A percentile compares a stretch with the other conserved stretches of the same genome.
phyloP scores from a whole-genome alignment of 2,113 vertebrate species.

The Phalacrocorax aristotelis region DNA sequence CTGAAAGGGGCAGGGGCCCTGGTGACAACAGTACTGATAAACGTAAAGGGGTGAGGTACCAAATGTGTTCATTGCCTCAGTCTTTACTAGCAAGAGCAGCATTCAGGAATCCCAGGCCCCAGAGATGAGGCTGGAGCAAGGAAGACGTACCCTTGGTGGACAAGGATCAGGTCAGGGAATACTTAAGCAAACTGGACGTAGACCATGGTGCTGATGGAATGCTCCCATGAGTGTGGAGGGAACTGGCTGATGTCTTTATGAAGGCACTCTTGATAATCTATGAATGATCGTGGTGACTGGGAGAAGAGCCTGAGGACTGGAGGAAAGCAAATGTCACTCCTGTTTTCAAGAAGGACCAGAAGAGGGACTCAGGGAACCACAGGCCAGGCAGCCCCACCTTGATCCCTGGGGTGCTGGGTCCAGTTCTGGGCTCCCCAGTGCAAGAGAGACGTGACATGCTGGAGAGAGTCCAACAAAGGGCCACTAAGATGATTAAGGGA shows the following conservation, averaged over 20 bases:
- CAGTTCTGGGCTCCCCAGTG: neutral
- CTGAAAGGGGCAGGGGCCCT: neutral
- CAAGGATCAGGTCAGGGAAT: neutral
- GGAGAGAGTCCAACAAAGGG: neutral
- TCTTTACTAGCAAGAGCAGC: neutral
- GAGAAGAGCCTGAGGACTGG: neutral
- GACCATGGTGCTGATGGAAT: no score
- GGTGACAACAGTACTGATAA: neutral
- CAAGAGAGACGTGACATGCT: neutral
- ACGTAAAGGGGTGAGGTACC: neutral
- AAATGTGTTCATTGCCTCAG: neutral
- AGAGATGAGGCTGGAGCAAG: neutral
- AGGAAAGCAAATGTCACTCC: neutral
- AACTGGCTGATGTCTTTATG: neutral
- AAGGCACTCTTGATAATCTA: neutral
- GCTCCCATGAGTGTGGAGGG: neutral
- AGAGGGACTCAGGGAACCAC: neutral
- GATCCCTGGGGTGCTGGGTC: neutral
- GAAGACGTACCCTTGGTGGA: neutral
- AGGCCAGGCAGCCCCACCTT: neutral
- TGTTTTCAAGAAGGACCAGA: neutral
- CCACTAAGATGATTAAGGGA: neutral
- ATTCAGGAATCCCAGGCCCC: neutral
- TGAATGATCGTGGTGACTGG: neutral
- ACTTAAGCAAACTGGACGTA: neutral